Base-by-base conservation (phyloP, 2,888 invertebrate species). In the Autographa pulchrina region DNA sequence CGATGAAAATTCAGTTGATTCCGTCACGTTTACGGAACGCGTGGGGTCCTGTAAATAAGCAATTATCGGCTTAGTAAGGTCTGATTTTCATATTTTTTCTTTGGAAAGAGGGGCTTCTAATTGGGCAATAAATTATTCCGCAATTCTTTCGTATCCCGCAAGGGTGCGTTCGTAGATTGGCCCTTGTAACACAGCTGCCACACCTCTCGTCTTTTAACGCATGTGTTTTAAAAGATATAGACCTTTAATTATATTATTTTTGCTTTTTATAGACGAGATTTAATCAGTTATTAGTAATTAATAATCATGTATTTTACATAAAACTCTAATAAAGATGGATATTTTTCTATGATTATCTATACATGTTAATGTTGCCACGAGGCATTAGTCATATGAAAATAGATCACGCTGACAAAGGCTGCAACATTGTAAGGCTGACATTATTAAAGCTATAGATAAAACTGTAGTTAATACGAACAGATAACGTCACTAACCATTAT, bases 51-150 rank as follows among this genome's bases (percentile, higher is more conserved):
- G 88, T 90, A 91, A 92, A 91, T 91, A 92, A 92, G 88, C 91
- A 91, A 92, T 93, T 92, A 92, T 90, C 88, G 89, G 84, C 84
- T 86, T 84, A 85, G 80, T 87, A 78, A 84, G 82, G 84, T 86
- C 87, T 85, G 87, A 90, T 88, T 90, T 88, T 84, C 87, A 87
- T 88, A 86, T 87, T 90, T 92, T 90, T 86, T 86, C 87, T 83
- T 81, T 78, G 72, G 74, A 81, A 78, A 79, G 75, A 86, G 85
- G 87, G 85, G 77, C 83, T 85, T 84, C 86, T 93, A 92, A 93
- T 92, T 92, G 92, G 86, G 83, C 88, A 84, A 92, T 92, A 92
- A 92, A 91, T 92, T 91, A 90, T 89, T 89, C 84, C 82, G 84
- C 86, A 85, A 87, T 89, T 85, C 86, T 87, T 89, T 87, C 87